These are phyloP conservation scores for Neopelma chrysocephalum DNA, from an alignment of 2,797 vertebrate genomes.

Conservation along the genomic window DNA sequence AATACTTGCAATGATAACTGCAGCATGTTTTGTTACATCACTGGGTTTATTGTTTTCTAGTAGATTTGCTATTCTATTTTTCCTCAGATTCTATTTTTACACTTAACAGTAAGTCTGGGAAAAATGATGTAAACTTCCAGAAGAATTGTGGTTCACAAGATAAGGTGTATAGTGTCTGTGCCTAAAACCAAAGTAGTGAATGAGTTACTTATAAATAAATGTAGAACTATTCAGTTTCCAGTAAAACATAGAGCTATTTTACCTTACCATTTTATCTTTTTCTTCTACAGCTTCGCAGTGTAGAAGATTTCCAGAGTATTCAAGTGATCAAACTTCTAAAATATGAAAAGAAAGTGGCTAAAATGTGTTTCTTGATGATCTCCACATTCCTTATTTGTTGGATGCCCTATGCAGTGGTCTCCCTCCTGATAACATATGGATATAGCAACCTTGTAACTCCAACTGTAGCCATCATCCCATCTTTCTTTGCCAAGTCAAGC, in stretches of 20 bases:
- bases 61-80: neutral
- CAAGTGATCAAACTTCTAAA: conserved; percentile 89
- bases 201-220: neutral
- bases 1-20: neutral
- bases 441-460: conserved; percentile 84
- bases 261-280: neutral
- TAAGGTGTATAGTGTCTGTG: neutral
- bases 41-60: neutral
- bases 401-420: conserved; percentile 90
- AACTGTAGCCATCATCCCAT: conserved; percentile 85
- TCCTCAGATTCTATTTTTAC: neutral
- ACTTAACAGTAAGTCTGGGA: neutral
- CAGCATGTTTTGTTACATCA: neutral
- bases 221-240: neutral
- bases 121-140: neutral
- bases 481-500: conserved; percentile 91
- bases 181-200: neutral
- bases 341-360: conserved; percentile 91
- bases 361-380: conserved; percentile 92
- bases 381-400: conserved; percentile 88
- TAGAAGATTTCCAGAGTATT: conserved; percentile 89
- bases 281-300: conserved; percentile 81
- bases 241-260: neutral
- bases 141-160: neutral
- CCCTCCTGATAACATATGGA: conserved; percentile 87